These are phyloP conservation scores for Atherinosoma microstoma DNA, from an alignment of 2,797 vertebrate species.

Conservation along the genomic window DNA sequence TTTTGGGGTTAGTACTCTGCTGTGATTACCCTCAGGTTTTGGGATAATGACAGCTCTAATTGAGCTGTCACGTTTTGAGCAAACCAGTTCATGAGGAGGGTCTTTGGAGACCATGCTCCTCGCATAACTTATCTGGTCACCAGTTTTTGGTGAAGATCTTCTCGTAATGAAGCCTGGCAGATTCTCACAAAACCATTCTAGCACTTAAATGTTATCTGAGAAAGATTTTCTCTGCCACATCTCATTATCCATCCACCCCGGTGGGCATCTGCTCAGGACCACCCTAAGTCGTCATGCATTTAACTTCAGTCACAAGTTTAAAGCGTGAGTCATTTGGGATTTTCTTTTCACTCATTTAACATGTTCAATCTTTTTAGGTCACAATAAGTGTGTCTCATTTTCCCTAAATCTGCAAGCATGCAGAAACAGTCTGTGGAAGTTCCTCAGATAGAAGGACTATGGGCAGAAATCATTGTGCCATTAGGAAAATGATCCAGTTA, in stretches of 20 bases:
- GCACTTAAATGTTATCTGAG: not conserved
- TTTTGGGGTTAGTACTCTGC: not conserved
- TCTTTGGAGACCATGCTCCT: not conserved
- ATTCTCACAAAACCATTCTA: not conserved
- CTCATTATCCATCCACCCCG: slow-evolving; percentile 4
- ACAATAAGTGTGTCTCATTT: not conserved
- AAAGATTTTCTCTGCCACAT: not conserved
- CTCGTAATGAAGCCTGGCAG: slow-evolving; percentile 19
- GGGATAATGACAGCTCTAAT: not conserved
- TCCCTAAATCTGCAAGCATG: not conserved
- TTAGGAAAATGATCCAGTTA: not conserved
- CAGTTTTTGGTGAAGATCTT: not conserved
- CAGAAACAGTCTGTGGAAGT: not conserved
- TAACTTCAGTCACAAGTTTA: slow-evolving; percentile 33
- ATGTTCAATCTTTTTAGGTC: not conserved
- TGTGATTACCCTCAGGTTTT: not conserved
- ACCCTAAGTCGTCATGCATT: not conserved
- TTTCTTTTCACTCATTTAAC: not conserved
- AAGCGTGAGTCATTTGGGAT: not conserved
- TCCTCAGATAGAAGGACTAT: not conserved
- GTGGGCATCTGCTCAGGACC: slow-evolving; percentile 1
- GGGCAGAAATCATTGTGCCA: not conserved
- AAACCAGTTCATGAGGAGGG: not conserved
- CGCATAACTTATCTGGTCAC: not conserved
- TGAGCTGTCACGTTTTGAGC: not conserved